A percentile compares a stretch with the other conserved stretches of the same genome.
These are phyloP conservation scores for Stegophylla sp. DNA, from an alignment of 2,888 invertebrate genomes.

Conservation along the genomic window DNA sequence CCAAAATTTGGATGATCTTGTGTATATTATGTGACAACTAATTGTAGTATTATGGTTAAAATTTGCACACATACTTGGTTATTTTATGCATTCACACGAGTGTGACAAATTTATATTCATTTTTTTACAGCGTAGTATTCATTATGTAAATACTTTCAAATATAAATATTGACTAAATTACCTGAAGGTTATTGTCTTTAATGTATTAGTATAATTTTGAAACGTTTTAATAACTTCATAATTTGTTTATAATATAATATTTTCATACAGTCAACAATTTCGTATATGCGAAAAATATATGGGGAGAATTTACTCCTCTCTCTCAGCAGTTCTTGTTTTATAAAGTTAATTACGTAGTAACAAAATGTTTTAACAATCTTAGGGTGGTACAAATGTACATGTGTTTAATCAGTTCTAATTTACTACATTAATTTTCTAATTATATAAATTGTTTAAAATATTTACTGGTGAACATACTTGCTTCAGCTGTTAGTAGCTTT, in stretches of 20 bases:
- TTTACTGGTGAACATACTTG: too few species aligned
- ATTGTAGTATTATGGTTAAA: too few species aligned
- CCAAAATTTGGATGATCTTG: too few species aligned
- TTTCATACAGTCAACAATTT: not conserved
- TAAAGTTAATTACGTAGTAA: not conserved
- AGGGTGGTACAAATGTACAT: not conserved
- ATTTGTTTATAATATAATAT: not conserved
- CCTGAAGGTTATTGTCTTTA: not conserved
- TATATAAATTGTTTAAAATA: too few species aligned
- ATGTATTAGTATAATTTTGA: not conserved
- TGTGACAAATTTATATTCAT: too few species aligned
- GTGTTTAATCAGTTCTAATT: too few species aligned
- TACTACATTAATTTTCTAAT: too few species aligned
- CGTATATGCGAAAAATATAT: not conserved
- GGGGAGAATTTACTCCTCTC: not conserved
- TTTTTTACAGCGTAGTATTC: not conserved
- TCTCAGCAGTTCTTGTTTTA: not conserved
- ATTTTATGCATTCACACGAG: too few species aligned
- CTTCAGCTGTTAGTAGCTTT: too few species aligned
- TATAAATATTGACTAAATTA: not conserved
- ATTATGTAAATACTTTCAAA: not conserved
- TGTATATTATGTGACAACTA: too few species aligned
- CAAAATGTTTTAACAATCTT: not conserved
- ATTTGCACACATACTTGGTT: too few species aligned
- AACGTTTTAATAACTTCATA: not conserved